phyloP scores from a whole-genome alignment of 2,888 invertebrate species.

The Halictus ligatus region DNA sequence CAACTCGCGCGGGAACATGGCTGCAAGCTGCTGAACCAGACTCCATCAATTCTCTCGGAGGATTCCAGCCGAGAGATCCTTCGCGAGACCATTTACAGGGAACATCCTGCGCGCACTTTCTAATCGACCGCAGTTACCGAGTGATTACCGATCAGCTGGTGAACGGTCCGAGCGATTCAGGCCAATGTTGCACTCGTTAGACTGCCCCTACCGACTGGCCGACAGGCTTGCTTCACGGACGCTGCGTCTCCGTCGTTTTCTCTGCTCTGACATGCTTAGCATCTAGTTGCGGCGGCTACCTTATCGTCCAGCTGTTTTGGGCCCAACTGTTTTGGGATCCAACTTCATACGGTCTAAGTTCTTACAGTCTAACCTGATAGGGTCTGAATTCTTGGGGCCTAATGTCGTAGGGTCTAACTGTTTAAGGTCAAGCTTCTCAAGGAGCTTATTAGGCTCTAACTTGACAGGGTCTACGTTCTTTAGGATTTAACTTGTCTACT shows the following conservation, averaged over 20 bases:
- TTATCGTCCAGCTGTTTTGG: not conserved
- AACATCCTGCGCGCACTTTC: conserved; percentile 36
- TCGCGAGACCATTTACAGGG: not conserved
- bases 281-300: not conserved
- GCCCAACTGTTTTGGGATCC: not conserved
- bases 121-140: conserved; percentile 43
- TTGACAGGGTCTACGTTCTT: too few species aligned
- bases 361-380: too few species aligned
- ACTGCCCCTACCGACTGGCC: conserved; percentile 26
- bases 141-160: conserved; percentile 67
- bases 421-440: too few species aligned
- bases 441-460: too few species aligned
- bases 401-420: too few species aligned
- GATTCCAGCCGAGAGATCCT: not conserved
- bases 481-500: too few species aligned
- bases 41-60: not conserved
- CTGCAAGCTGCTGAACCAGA: not conserved
- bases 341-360: not conserved
- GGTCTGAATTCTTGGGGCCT: too few species aligned
- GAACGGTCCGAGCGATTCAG: conserved; percentile 66
- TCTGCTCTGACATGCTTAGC: not conserved
- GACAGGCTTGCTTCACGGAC: not conserved
- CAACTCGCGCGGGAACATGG: not conserved
- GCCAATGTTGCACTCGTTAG: conserved; percentile 62
- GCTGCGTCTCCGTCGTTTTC: not conserved